Evolutionary conservation across 2,888 invertebrate genomes (phyloP), one percentile per base, ranked within the genome.

Genomic region (Drosophila recens): DNA sequence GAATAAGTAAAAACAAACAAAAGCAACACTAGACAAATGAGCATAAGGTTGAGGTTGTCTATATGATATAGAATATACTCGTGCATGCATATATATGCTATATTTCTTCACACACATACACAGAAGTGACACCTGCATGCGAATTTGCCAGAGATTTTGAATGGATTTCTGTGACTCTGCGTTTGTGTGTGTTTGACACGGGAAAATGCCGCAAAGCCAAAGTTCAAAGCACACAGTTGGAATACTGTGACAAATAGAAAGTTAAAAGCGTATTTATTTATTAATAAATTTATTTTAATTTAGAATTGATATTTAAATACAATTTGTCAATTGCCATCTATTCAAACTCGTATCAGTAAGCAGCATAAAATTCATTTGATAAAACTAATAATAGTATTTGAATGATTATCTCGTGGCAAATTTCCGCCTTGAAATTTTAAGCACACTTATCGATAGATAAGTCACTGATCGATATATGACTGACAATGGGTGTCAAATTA

Each of bases 1-100:
- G 68, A 85, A 84, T 68, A 65, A 62, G 36, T 58, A 46, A 48
- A 57, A 13, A 38, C 51, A 57, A 59, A 40, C 61, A 40, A 51
- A 20, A 20, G 53, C 45, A 33, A 43, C 9, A 33, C 57, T 5
- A 30, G 27, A 59, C 51, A 51, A 49, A 59, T 27, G 15, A 33
- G 15, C 42, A 36, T 34, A 53, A 43, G 56, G 45, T 43, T 46
- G 49, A 43, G 56, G 45, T 43, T 46, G 49, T 23, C 48, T 27
- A 17, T 11, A 8, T 58, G 34, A 15, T 46, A 36, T 43, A 42
- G 30, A 49, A 62, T 45, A 46, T 56, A 38, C 45, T 67, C 17
- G 34, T 42, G 23, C 36, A 48, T 42, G 23, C 36, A 48, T 27
- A 33, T 43, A 48, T 27, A 27, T 48, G 38, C 3, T 15, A 34